Conservation (phyloP, 2,113 vertebrate species). For the Stomatorhinus ivindoensis region DNA sequence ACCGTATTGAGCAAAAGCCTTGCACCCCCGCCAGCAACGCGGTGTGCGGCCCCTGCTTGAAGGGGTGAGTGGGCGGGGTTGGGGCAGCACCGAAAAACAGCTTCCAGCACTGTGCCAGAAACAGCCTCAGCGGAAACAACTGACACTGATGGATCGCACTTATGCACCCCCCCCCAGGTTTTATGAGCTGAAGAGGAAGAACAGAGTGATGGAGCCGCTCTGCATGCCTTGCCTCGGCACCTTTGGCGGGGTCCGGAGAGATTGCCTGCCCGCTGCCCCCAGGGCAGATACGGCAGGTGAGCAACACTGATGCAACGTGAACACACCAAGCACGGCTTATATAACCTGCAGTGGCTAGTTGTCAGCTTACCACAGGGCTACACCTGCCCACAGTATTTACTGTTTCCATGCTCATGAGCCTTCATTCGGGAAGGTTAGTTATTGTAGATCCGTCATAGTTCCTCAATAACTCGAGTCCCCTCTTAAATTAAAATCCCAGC, state of each 20-base stretch:
- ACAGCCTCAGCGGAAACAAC: neutral
- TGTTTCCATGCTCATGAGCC: neutral
- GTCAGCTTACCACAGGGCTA: neutral
- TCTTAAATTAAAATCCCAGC: conserved; percentile 28
- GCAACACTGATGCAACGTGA: neutral
- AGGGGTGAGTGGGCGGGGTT: conserved; percentile 15
- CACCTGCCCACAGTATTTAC: neutral
- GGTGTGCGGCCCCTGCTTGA: conserved; percentile 40
- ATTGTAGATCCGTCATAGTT: neutral
- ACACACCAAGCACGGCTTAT: neutral
- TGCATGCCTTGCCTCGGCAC: conserved; percentile 40
- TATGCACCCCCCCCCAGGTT: conserved; percentile 29
- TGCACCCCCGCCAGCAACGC: conserved; percentile 33
- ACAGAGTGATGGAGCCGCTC: conserved; percentile 34
- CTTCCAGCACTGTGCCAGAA: neutral
- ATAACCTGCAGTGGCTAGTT: neutral
- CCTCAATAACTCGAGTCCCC: neutral
- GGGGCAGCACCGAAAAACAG: neutral
- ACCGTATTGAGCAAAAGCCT: conserved; percentile 28
- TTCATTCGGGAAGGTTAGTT: neutral
- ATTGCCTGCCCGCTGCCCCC: conserved; percentile 31
- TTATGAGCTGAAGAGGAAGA: conserved; percentile 47
- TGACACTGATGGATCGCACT: neutral
- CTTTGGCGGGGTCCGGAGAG: conserved; percentile 30
- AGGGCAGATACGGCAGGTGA: conserved; percentile 23